Base-by-base conservation (phyloP, 2,113 vertebrate species). In the Sardina pilchardus region DNA sequence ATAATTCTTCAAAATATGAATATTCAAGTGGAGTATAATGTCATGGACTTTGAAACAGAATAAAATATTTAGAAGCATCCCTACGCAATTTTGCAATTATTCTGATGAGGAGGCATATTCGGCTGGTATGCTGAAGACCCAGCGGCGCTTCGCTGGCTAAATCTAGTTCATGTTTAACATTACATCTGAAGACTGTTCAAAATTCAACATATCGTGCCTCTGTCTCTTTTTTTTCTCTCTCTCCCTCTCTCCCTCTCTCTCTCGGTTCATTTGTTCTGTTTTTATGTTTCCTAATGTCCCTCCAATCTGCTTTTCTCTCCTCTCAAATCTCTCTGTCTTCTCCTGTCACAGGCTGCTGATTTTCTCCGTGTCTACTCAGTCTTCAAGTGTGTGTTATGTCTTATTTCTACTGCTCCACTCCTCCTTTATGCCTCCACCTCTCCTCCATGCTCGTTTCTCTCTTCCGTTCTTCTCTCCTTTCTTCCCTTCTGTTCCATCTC, bases 21-120 rank as follows among this genome's bases (percentile, higher is more conserved):
- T 87, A 89, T 91, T 89, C 82, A 87, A 88, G n/a, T 44, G 44
- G 56, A 88, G 84, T 86, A 75, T 88, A 87, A 80, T 85, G 84
- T 82, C 67, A 16, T 48, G 1, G 21, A 17, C 87, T 88, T 63
- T 71, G 42, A 90, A 91, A 88, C 82, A 85, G 83, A 88, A 89
- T 88, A 19, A 91, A 91, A 90, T 87, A 92, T 88, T 86, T 82
- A 90, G 82, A 67, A 42, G 67, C 30, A 16, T 34, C 81, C 39
- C 39, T 80, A 24, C 19, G 36, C 47, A 84, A 8, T 44, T 82
- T 87, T 43, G 26, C 44, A 7, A 24, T 83, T 86, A 86, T 85
- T 84, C 82, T 86, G 82, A 87, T 87, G 85, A 89, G 85, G 34
- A 82, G 53, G 48, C 67, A 59, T 19, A 42, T 86, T 89, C 82